phyloP scores from a whole-genome alignment of 2,888 invertebrate genomes.

The Poecilobothrus nobilitatus region DNA sequence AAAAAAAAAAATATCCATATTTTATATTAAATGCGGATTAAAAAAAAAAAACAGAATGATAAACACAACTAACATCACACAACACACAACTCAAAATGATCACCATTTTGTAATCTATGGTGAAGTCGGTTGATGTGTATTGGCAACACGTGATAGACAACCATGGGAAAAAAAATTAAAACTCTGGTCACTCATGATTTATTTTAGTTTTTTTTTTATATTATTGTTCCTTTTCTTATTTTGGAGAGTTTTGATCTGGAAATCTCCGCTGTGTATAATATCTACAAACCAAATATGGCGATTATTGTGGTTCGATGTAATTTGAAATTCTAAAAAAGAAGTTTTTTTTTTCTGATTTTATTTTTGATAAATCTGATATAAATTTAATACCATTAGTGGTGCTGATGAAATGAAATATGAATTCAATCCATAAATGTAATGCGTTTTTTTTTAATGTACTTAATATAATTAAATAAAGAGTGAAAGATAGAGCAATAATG shows the following conservation, averaged over 20 bases:
- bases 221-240: not conserved
- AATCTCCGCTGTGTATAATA: not conserved
- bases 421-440: not conserved
- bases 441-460: not conserved
- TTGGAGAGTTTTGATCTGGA: not conserved
- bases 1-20: too few species aligned
- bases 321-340: conserved; percentile 3
- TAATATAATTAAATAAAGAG: not conserved
- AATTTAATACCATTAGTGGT: not conserved
- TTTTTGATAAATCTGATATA: not conserved
- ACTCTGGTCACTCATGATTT: not conserved
- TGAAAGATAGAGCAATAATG: too few species aligned
- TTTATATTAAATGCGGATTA: too few species aligned
- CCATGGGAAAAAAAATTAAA: conserved; percentile 4
- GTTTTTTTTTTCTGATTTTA: too few species aligned
- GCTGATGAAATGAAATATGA: not conserved
- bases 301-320: not conserved
- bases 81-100: too few species aligned
- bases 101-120: too few species aligned
- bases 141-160: not conserved
- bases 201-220: not conserved
- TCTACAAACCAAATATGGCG: not conserved
- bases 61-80: too few species aligned
- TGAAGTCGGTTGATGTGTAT: too few species aligned
- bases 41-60: too few species aligned